These are phyloP conservation scores for Cancer borealis DNA, from an alignment of 2,888 invertebrate genomes.

Conservation along the genomic window DNA sequence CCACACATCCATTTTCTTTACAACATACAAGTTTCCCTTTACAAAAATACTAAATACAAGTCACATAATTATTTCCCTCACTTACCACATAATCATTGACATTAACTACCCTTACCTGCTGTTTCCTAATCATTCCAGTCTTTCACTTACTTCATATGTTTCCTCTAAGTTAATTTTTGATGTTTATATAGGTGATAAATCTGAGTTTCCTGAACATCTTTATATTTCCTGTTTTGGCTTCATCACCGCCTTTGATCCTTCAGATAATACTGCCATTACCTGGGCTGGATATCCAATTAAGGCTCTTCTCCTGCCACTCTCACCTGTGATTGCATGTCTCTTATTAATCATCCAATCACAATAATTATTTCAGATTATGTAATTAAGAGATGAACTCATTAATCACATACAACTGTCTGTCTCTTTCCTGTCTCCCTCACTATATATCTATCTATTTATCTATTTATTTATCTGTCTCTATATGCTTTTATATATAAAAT, in stretches of 20 bases:
- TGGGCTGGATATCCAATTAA: slow-evolving; percentile 15
- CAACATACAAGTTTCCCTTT: no score
- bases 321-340: no score
- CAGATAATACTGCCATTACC: background rate
- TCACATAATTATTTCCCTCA: background rate
- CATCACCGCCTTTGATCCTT: background rate
- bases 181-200: background rate
- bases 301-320: background rate
- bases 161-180: background rate
- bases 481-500: background rate
- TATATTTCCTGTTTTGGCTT: background rate
- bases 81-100: background rate
- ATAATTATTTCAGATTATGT: background rate
- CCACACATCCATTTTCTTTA: no score
- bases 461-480: background rate
- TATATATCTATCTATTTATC: background rate
- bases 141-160: background rate
- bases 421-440: background rate
- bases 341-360: background rate
- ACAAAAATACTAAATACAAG: no score
- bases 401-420: background rate
- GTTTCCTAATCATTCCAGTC: background rate
- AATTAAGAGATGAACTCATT: background rate
- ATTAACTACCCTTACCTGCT: background rate
- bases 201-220: background rate